phyloP scores from a whole-genome alignment of 1,140 invertebrate species.

The Drosophila athabasca region DNA sequence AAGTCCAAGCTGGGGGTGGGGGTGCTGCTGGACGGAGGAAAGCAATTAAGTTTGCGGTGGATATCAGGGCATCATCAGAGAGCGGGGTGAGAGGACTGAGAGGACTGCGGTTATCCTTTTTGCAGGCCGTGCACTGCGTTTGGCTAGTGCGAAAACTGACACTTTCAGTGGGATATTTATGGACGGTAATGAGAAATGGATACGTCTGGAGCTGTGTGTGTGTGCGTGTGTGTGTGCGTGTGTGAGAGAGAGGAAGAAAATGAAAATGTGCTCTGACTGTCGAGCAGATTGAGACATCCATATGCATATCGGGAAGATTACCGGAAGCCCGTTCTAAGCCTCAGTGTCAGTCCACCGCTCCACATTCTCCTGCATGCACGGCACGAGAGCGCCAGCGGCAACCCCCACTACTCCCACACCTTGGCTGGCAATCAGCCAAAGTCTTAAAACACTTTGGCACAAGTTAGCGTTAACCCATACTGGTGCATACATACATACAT shows the following conservation, averaged over 20 bases:
- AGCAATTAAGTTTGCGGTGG: constrained; percentile 74
- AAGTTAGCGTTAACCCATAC: constrained; percentile 59
- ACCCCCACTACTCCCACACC: constrained; percentile 5
- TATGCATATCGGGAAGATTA: neutral
- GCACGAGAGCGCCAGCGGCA: constrained; percentile 1
- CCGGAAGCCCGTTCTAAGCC: neutral
- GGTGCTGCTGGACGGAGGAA: constrained; percentile 40
- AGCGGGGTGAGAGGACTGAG: constrained; percentile 4
- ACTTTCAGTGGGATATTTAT: constrained; percentile 51
- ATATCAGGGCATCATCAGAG: constrained; percentile 31
- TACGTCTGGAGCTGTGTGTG: too few species aligned
- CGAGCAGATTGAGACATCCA: neutral
- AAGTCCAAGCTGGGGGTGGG: constrained; percentile 39
- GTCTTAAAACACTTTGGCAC: constrained; percentile 73
- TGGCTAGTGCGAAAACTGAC: constrained; percentile 36
- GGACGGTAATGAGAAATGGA: constrained; percentile 45
- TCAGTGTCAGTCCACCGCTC: neutral
- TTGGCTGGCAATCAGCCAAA: constrained; percentile 64
- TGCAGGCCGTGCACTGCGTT: constrained; percentile 37
- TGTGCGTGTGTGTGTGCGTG: too few species aligned
- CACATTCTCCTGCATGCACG: too few species aligned
- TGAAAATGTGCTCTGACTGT: neutral
- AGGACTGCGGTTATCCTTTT: constrained; percentile 41
- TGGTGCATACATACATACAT: neutral
- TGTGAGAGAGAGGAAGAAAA: neutral